A percentile compares a stretch with the other conserved stretches of the same genome.
Conservation (phyloP, 2,797 vertebrate species). For the Notolepis coatsorum region DNA sequence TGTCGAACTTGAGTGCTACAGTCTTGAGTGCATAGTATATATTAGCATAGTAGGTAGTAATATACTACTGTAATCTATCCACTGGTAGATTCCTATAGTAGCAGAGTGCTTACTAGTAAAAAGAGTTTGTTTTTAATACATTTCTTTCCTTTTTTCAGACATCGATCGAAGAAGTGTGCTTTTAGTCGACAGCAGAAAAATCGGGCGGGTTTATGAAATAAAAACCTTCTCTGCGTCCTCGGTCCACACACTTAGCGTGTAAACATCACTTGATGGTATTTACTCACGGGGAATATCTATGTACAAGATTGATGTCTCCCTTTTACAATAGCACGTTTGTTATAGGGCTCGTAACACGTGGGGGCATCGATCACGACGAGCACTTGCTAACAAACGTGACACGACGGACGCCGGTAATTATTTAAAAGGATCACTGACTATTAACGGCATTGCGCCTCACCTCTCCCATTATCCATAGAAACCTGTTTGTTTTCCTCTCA, state of each 20-base stretch:
- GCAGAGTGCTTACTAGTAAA: too few relatives aligned
- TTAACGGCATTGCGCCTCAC: slow-evolving; percentile 72
- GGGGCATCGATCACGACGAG: slow-evolving; percentile 52
- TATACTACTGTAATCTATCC: too few relatives aligned
- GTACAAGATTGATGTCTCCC: slow-evolving; percentile 39
- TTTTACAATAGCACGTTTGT: slow-evolving; percentile 49
- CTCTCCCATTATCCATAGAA: slow-evolving; percentile 76
- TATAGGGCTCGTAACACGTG: slow-evolving; percentile 36
- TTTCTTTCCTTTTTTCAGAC: too few relatives aligned
- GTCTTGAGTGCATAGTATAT: too few relatives aligned
- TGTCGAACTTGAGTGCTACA: too few relatives aligned
- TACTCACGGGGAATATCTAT: slow-evolving; percentile 23
- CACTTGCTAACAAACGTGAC: slow-evolving; percentile 33
- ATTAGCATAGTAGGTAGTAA: too few relatives aligned
- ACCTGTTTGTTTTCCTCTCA: slow-evolving; percentile 77
- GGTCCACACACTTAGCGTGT: slow-evolving; percentile 14
- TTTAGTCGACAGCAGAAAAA: too few relatives aligned
- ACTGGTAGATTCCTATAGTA: too few relatives aligned
- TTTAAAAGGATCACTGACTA: slow-evolving; percentile 72
- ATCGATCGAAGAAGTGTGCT: too few relatives aligned
- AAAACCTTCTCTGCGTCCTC: neutral
- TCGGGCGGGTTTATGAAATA: too few relatives aligned
- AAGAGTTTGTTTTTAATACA: too few relatives aligned
- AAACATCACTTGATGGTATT: slow-evolving; percentile 39
- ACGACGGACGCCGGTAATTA: slow-evolving; percentile 64